phyloP scores from a whole-genome alignment of 2,113 vertebrate genomes.

The Ascaphus truei region DNA sequence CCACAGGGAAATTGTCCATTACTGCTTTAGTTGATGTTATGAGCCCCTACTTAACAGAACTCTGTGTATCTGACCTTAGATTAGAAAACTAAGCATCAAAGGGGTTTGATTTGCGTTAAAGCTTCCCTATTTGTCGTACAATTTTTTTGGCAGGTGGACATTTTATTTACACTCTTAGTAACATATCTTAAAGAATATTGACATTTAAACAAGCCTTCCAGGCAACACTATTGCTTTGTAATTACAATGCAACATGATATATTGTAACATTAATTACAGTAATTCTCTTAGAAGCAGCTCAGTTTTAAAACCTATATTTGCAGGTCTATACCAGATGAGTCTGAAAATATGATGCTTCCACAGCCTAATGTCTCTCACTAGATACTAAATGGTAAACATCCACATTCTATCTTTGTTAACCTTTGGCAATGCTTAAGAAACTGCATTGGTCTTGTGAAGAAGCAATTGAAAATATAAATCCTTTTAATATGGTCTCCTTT shows the following conservation, averaged over 20 bases:
- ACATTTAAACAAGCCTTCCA: neutral
- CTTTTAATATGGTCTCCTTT: constrained; percentile 84
- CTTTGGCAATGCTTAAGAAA: constrained; percentile 66
- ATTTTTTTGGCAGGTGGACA: neutral
- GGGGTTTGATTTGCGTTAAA: too few relatives aligned
- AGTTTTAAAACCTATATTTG: neutral
- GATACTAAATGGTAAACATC: constrained; percentile 66
- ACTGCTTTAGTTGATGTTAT: too few relatives aligned
- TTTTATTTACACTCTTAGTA: neutral
- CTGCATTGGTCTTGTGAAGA: constrained; percentile 71
- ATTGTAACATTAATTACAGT: constrained; percentile 6
- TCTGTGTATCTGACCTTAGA: too few relatives aligned
- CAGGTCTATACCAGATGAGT: constrained; percentile 18
- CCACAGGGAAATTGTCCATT: too few relatives aligned
- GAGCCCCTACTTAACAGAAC: too few relatives aligned
- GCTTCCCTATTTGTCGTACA: too few relatives aligned
- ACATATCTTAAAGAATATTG: constrained; percentile 10
- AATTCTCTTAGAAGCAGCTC: neutral
- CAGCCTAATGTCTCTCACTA: constrained; percentile 44
- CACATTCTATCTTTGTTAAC: constrained; percentile 66
- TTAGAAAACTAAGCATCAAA: too few relatives aligned
- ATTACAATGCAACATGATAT: too few relatives aligned
- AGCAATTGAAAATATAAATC: constrained; percentile 97
- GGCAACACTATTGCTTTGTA: neutral
- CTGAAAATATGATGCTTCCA: constrained; percentile 46